Base-by-base conservation (phyloP, 2,888 invertebrate species). In the Cephus pygmeus region DNA sequence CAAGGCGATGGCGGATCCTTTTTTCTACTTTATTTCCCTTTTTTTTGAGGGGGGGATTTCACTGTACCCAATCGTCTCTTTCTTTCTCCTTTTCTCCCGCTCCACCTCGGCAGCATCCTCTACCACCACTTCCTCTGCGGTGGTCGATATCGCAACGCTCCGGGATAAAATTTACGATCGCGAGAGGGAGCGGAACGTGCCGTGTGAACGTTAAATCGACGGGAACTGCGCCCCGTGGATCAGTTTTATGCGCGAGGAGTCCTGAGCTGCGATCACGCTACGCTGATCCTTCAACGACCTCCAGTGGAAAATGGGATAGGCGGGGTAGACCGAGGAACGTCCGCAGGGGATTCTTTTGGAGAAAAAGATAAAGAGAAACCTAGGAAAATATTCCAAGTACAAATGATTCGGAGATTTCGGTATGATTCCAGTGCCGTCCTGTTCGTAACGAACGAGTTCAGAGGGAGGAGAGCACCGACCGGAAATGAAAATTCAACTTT, bases 141-240 rank as follows among this genome's bases (percentile, higher is more conserved):
- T 84, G 87, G 83, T 86, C 84, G 84, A 86, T 86, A 85, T 84
- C 83, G 83, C 82, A 83, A 85, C 76, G 78, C 79, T 77, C 80
- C 79, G 80, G 81, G 79, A 79, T 77, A 77, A 80, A 86, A 85
- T 83, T 83, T 83, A 83, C 81, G 82, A 84, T 83, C 81, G 77
- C 79, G 31, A 23, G 76, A 73, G 71, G 69, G 56, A 40, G 31
- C 15, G 71, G 71, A 56, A 56, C 56, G 56, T 56, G 56, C 56
- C 56, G 56, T 23, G 56, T 56, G 56, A 56, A 33, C 71, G 33
- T 71, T 31, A 71, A 71, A 71, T 71, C 33, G 71, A 71, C 71
- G 71, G 71, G 71, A 33, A 31, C 31, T 71, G 71, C 71, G 71
- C 71, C 71, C 33, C 71, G 31, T 31, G 71, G 71, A 33, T 56